Conservation (phyloP, 2,113 vertebrate species). For the Stegastes partitus region DNA sequence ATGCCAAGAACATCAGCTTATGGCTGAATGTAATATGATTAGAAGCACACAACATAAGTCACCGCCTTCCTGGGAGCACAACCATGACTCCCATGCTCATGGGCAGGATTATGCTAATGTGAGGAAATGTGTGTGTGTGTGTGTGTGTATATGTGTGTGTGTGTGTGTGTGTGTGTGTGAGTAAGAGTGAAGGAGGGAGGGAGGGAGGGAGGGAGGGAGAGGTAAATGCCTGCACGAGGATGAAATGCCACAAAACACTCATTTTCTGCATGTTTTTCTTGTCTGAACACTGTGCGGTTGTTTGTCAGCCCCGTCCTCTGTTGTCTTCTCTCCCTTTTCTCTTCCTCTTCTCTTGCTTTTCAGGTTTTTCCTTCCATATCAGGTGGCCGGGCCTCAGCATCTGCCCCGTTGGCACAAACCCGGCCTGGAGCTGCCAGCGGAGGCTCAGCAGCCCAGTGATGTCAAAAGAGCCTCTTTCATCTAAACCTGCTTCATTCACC, state of each 20-base stretch:
- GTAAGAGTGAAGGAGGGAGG: conserved; percentile 18
- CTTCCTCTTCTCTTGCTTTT: conserved; percentile 33
- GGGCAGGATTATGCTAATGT: conserved; percentile 76
- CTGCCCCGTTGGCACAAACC: conserved; percentile 69
- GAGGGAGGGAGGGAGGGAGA: neutral
- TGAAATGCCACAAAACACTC: conserved; percentile 9
- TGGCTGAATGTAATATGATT: conserved; percentile 76
- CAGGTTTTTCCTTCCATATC: conserved; percentile 56
- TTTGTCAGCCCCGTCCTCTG: conserved; percentile 11
- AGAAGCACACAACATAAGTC: conserved; percentile 74
- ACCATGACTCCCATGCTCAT: conserved; percentile 69
- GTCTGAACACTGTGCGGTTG: conserved; percentile 10
- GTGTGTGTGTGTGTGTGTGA: conserved; percentile 2
- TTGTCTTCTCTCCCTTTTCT: conserved; percentile 36
- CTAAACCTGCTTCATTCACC: conserved; percentile 73
- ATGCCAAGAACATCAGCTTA: conserved; percentile 75
- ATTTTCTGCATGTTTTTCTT: conserved; percentile 40
- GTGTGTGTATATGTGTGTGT: conserved; percentile 6
- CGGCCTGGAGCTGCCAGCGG: conserved; percentile 56
- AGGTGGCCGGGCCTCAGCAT: conserved; percentile 69
- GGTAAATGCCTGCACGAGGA: neutral
- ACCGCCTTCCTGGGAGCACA: conserved; percentile 57
- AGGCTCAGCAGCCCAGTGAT: conserved; percentile 64
- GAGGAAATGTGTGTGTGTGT: conserved; percentile 23
- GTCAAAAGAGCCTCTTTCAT: conserved; percentile 72